Base-by-base conservation (phyloP, 2,113 vertebrate species). In the Carassius carassius region DNA sequence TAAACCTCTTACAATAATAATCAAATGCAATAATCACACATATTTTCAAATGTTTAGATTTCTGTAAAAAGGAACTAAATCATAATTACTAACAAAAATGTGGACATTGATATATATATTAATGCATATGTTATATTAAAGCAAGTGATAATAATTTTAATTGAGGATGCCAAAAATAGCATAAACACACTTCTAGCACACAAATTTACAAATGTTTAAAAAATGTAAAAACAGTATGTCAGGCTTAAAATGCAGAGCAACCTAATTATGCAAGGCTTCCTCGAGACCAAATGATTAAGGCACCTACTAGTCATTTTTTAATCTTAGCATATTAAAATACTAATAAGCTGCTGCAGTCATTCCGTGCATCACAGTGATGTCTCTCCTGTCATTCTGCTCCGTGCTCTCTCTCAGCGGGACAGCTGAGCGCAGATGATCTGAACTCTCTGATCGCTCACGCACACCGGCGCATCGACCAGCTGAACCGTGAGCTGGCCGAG, bases 381-480 rank as follows among this genome's bases (percentile, higher is more conserved):
- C 56, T 58, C 54, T 14, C 12, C 19, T 14, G 17, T n/a, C 9
- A n/a, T 58, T 58, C 56, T 70, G 17, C 32, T 41, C 67, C 19
- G 23, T 47, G 91, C 47, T 76, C 69, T 62, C 23, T 86, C 70
- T 14, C 1, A 99, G 98, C 97, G 2, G 97, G 95, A 32, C 95
- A 96, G 88, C 86, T 99, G 63, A 97, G 95, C 0, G 63, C 89
- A 0, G 98, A 99, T 0, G 97, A 99, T 89, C 91, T 99, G 44
- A 99, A 99, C 49, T 95, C 97, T 0, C 94, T 99, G 70, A 97
- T 99, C 0, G 97, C 97, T 0, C 98, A 99, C 0, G 97, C 97
- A 0, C 98, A 99, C 87, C 98, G 97, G 0, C 97, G 97, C 81
- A 98, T 99, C 0, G 98, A 99, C 91, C 98, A 99, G 90, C 90